Percentiles rank a stretch among this genome's conserved stretches.
phyloP scores from a whole-genome alignment of 2,888 invertebrate genomes.

The Phyto melanocephala region DNA sequence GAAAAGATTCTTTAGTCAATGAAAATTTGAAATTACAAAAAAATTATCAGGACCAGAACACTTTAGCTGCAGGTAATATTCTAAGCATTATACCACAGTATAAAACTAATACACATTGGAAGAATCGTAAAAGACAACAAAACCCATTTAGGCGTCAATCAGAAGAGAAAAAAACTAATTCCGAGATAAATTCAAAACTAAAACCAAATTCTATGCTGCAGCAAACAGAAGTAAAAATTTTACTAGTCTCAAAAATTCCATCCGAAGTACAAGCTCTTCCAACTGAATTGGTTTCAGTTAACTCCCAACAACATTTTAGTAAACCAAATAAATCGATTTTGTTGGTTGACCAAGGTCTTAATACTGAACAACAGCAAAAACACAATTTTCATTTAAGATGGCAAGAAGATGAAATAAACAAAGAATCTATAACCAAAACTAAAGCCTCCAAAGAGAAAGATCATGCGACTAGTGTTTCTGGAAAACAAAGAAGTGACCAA shows the following conservation, averaged over 20 bases:
- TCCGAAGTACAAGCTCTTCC: neutral
- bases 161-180: neutral
- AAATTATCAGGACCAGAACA: conserved; percentile 21
- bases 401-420: neutral
- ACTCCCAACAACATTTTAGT: neutral
- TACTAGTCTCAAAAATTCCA: neutral
- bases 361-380: neutral
- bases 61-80: neutral
- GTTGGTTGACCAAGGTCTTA: neutral
- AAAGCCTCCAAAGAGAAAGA: neutral
- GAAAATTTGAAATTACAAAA: neutral
- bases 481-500: neutral
- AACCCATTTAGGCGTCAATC: neutral
- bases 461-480: neutral
- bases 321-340: neutral
- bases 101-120: neutral
- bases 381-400: neutral
- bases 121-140: conserved; percentile 7
- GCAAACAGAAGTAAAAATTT: neutral
- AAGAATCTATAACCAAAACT: too few species aligned
- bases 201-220: neutral
- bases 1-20: neutral
- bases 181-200: neutral
- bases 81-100: neutral
- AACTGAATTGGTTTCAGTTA: neutral